Evolutionary conservation across 2,113 vertebrate species (phyloP), one percentile per base, ranked within the genome.

Genomic region (Rousettus leschenaultii): DNA sequence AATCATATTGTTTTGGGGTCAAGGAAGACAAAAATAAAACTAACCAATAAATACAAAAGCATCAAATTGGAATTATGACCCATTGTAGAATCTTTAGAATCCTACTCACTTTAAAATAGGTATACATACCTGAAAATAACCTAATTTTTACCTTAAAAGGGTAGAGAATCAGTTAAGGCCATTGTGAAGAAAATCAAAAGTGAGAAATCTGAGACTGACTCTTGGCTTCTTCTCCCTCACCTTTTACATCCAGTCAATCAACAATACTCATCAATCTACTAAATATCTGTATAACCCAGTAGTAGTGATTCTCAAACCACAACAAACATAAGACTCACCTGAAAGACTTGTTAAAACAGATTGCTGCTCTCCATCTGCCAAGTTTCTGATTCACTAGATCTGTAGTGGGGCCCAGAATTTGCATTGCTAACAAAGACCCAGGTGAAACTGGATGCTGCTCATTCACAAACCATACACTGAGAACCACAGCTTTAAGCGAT

Each of bases 281-380:
- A 59, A 82, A 86, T 57, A 53, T 45, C 63, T 91, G 51, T 78
- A 15, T 80, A 63, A 65, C 9, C 75, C 30, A 75, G 8, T 26
- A 85, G 43, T 21, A 89, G 38, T 43, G 63, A 93, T 78, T 91
- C 63, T 93, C 89, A 95, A 95, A 93, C 43, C 68, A 65, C n/a
- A 55, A 59, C 63, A 77, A 63, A 6, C 48, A 0, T 66, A 88
- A 93, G 77, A 82, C 51, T 65, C 16, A 71, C 82, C n/a, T 77
- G 45, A 22, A 78, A 84, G 43, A 3, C 51, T 92, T 95, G 40
- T 63, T 96, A 96, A 82, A 74, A 78, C 61, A 95, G 40, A 38
- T 33, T 89, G 48, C 9, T 22, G 5, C 59, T 2, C 55, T 65
- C 57, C 30, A 84, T 18, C 19, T 15, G n/a, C 33, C 15, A 14